Evolutionary conservation across 1,140 invertebrate species (phyloP).

Genomic region (Hestina assimilis): DNA sequence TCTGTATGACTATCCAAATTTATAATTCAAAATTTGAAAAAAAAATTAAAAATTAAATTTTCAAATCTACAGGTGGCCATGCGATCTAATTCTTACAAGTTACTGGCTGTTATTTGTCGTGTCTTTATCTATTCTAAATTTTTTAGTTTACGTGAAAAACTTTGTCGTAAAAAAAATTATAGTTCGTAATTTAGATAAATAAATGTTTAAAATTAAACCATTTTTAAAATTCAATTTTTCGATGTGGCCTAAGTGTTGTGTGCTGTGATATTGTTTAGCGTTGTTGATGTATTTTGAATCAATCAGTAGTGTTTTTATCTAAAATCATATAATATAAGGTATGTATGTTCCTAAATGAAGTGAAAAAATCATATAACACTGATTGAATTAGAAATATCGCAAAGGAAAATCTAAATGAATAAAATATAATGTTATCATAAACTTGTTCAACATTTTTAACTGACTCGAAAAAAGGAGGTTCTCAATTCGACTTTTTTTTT

Average conservation of each 20-base stretch:
- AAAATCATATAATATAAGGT: not conserved
- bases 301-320: not conserved
- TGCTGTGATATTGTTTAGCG: conserved; percentile 38
- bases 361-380: too few species aligned
- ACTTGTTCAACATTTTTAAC: too few species aligned
- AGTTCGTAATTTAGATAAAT: not conserved
- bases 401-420: too few species aligned
- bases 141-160: not conserved
- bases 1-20: conserved; percentile 4
- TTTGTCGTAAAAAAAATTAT: too few species aligned
- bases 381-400: too few species aligned
- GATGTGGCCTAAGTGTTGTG: conserved; percentile 32
- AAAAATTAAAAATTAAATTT: conserved; percentile 19
- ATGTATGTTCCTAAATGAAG: too few species aligned
- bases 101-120: not conserved
- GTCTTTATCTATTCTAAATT: not conserved
- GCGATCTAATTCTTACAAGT: not conserved
- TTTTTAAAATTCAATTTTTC: not conserved
- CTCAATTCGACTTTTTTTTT: too few species aligned
- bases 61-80: conserved; percentile 44
- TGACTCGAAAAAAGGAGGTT: too few species aligned
- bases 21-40: conserved; percentile 13
- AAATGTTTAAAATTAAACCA: not conserved
- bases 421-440: too few species aligned
- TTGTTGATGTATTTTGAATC: conserved; percentile 18